Evolutionary conservation across 2,797 vertebrate genomes (phyloP), one percentile per base, ranked within the genome.

Genomic region (Serranus cabrilla): DNA sequence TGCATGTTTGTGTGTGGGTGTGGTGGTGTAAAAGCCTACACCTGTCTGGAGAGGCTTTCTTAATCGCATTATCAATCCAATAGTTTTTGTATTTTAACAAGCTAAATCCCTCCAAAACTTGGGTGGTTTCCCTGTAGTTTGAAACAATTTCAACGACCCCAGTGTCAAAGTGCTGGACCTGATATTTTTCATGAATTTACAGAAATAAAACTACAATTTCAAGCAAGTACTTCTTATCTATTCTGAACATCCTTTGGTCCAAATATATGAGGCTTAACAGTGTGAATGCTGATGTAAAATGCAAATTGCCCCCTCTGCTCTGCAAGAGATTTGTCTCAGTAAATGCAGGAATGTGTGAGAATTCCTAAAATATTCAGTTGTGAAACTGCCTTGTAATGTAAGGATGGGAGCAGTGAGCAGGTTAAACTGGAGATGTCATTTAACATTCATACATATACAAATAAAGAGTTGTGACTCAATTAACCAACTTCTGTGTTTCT

Each of bases 1-100:
- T 54, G 34, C 63, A 68, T 58, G 49, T 52, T 23, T 56, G 50
- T 82, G 74, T 81, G 82, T 59, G 75, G 42, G n/a, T 11, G 63
- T 34, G 69, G 13, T 34, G 34, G 34, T 7, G 34, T 9, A 9
- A 34, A 5, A 34, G 34, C 34, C 6, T 34, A 9, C 34, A 34
- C 34, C 34, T 8, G 34, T 34, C 47, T 43, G 14, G 21, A 18
- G 25, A 47, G 10, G 3, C 42, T 46, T 42, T 59, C 2, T 27
- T 13, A 27, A 52, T 17, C 6, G 21, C 17, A 3, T 14, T n/a
- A 34, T 25, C 25, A 51, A 21, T 23, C 45, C 11, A 10, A n/a
- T 56, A 14, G 7, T 11, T 23, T 10, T 1, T 16, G 0, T n/a
- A 25, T 9, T 49, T 20, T 43, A 3, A 27, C 5, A 27, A 23